Conservation (phyloP, 1,140 invertebrate genomes). For the Sinella curviseta region DNA sequence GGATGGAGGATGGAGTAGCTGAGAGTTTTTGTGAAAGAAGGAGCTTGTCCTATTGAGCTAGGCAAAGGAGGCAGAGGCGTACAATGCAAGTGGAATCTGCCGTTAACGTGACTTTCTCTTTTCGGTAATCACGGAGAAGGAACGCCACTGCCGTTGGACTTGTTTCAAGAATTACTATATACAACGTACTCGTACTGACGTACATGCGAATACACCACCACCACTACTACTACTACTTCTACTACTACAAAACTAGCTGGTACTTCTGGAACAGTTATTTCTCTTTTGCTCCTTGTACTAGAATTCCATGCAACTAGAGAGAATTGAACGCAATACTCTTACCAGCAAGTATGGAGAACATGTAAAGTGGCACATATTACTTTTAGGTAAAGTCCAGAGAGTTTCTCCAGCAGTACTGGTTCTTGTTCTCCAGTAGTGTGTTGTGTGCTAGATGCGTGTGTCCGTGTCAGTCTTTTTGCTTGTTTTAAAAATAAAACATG, state of each 20-base stretch:
- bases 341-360: too few species aligned
- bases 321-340: too few species aligned
- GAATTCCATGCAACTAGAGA: too few species aligned
- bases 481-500: too few species aligned
- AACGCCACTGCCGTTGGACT: background rate
- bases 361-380: too few species aligned
- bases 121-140: background rate
- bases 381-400: too few species aligned
- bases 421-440: too few species aligned
- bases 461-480: too few species aligned
- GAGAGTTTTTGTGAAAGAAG: constrained; percentile 1
- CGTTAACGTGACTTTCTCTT: background rate
- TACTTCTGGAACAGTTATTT: background rate
- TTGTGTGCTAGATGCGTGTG: too few species aligned
- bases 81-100: background rate
- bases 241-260: background rate
- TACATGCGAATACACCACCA: background rate
- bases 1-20: background rate
- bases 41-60: background rate
- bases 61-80: background rate
- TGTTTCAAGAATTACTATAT: background rate
- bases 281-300: too few species aligned
- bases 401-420: too few species aligned
- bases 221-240: background rate
- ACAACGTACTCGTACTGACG: background rate